phyloP scores from a whole-genome alignment of 2,888 invertebrate genomes.

The Tachina lurida region DNA sequence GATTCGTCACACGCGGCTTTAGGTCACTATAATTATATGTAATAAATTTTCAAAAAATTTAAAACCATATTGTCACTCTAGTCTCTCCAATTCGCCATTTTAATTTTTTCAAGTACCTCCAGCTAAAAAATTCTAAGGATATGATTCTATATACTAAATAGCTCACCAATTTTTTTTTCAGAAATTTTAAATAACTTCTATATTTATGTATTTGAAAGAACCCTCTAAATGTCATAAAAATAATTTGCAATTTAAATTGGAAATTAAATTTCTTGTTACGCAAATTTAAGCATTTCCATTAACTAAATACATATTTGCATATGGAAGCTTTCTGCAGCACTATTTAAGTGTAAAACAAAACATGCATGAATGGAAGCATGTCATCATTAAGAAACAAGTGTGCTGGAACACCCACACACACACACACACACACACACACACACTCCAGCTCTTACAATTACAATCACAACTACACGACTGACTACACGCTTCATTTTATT shows the following conservation, averaged over 20 bases:
- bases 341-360: neutral
- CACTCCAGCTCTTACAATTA: neutral
- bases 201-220: no score
- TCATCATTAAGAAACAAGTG: conserved; percentile 50
- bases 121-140: no score
- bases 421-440: neutral
- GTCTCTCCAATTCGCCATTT: no score
- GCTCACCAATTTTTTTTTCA: no score
- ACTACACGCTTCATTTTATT: neutral
- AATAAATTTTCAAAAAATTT: no score
- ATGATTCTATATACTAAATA: no score
- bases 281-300: conserved; percentile 37
- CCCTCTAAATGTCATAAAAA: no score
- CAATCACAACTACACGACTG: neutral
- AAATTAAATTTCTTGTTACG: neutral
- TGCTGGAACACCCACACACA: neutral
- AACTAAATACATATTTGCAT: conserved; percentile 41
- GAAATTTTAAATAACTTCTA: no score
- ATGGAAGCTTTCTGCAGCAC: conserved; percentile 4
- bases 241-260: conserved; percentile 6
- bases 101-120: no score
- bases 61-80: no score
- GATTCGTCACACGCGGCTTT: no score
- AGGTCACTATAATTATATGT: no score
- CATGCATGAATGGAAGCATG: conserved; percentile 20